Percentiles rank a stretch among this genome's conserved stretches.
These are phyloP conservation scores for Microtus agrestis DNA, from an alignment of 2,797 vertebrate genomes.

Conservation along the genomic window DNA sequence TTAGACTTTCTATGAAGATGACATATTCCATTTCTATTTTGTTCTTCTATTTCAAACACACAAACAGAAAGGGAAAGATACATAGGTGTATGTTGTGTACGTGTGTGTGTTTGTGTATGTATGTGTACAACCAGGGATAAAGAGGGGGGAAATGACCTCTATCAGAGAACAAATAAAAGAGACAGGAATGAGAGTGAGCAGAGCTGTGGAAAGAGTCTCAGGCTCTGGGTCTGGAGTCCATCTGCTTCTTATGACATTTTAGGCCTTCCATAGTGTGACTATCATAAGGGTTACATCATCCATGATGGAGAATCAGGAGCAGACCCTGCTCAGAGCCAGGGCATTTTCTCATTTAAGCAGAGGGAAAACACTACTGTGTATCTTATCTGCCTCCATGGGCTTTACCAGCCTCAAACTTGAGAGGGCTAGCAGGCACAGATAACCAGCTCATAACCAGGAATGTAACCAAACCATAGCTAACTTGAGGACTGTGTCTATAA, in stretches of 20 bases:
- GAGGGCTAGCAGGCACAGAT: neutral
- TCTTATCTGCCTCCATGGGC: neutral
- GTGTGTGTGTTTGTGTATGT: neutral
- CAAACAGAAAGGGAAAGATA: neutral
- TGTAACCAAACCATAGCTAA: neutral
- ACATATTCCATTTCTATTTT: neutral
- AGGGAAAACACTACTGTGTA: neutral
- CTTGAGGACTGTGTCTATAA: neutral
- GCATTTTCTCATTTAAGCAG: neutral
- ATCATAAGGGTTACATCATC: neutral
- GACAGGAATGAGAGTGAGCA: neutral
- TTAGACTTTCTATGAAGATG: neutral
- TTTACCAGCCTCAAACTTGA: neutral
- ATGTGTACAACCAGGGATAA: neutral
- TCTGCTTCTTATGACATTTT: neutral
- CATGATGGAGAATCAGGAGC: neutral
- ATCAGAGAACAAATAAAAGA: neutral
- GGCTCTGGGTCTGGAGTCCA: neutral
- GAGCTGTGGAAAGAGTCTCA: neutral
- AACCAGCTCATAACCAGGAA: neutral
- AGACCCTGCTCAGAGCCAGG: neutral
- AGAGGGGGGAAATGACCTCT: neutral
- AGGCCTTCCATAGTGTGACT: neutral
- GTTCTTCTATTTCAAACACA: conserved; percentile 17
- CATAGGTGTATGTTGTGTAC: neutral